These are phyloP conservation scores for Penaeus indicus DNA, from an alignment of 1,140 invertebrate species.

Conservation along the genomic window DNA sequence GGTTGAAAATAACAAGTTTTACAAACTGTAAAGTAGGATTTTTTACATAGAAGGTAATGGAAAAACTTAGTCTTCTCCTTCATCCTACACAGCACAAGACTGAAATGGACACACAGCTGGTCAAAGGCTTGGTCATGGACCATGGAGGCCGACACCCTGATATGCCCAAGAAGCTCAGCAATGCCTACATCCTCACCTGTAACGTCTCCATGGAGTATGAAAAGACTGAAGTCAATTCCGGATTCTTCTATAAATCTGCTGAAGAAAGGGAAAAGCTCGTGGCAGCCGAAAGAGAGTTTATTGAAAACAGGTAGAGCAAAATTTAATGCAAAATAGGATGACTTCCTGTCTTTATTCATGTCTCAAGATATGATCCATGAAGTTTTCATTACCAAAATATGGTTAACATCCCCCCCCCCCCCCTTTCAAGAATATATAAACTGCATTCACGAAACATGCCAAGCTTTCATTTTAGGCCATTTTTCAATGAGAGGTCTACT, in stretches of 20 bases:
- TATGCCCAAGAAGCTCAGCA: constrained; percentile 96
- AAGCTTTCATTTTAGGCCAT: too few relatives aligned
- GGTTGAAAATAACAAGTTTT: neutral
- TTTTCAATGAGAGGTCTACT: neutral
- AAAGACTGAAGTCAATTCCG: constrained; percentile 98
- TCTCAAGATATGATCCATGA: too few relatives aligned
- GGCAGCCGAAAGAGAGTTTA: constrained; percentile 94
- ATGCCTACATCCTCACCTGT: constrained; percentile 97
- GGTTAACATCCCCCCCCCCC: too few relatives aligned
- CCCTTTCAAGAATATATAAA: too few relatives aligned
- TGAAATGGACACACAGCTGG: constrained; percentile 89
- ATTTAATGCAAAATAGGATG: neutral
- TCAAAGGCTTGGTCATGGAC: constrained; percentile 95
- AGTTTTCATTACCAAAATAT: too few relatives aligned
- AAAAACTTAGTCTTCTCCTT: neutral
- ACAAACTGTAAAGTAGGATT: neutral
- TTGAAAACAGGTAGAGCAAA: constrained; percentile 79
- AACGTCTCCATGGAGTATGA: constrained; percentile 99
- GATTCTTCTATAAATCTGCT: constrained; percentile 99
- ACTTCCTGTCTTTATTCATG: too few relatives aligned
- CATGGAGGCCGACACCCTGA: constrained; percentile 98
- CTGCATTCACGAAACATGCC: too few relatives aligned
- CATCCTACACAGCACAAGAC: constrained; percentile 82
- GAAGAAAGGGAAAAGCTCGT: constrained; percentile 96
- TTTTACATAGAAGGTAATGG: neutral